A percentile compares a stretch with the other conserved stretches of the same genome.
phyloP scores from a whole-genome alignment of 2,797 vertebrate genomes.

The Oreochromis mossambicus region DNA sequence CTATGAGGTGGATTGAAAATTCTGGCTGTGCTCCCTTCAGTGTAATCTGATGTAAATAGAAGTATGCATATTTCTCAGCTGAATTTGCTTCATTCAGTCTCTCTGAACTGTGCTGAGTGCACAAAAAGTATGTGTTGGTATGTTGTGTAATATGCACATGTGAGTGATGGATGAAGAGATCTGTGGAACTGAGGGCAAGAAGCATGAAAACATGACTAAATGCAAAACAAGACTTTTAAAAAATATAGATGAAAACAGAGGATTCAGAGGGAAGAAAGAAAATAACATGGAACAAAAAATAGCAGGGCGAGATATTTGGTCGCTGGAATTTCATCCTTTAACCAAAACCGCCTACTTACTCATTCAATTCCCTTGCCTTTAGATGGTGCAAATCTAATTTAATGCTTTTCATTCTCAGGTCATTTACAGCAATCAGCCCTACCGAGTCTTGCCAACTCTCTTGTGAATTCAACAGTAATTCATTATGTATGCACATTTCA shows the following conservation, averaged over 20 bases:
- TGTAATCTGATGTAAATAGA: not conserved
- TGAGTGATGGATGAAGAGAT: slow-evolving; percentile 1
- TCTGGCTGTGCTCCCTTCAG: accelerated
- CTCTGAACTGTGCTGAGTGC: slow-evolving; percentile 5
- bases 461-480: slow-evolving; percentile 29
- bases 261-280: not conserved
- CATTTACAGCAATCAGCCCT: slow-evolving; percentile 34
- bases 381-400: slow-evolving; percentile 31
- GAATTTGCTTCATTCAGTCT: not conserved
- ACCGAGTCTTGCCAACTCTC: slow-evolving; percentile 20
- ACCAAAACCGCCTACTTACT: not conserved
- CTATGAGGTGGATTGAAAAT: not conserved
- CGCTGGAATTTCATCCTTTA: not conserved
- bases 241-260: not conserved
- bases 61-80: not conserved
- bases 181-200: not conserved
- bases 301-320: not conserved
- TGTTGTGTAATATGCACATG: not conserved
- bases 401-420: slow-evolving; percentile 30
- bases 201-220: not conserved
- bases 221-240: not conserved
- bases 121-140: slow-evolving; percentile 11
- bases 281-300: not conserved
- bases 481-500: slow-evolving; percentile 26
- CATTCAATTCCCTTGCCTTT: not conserved